These are phyloP conservation scores for Ceratina australensis DNA, from an alignment of 1,140 invertebrate species.

Conservation along the genomic window DNA sequence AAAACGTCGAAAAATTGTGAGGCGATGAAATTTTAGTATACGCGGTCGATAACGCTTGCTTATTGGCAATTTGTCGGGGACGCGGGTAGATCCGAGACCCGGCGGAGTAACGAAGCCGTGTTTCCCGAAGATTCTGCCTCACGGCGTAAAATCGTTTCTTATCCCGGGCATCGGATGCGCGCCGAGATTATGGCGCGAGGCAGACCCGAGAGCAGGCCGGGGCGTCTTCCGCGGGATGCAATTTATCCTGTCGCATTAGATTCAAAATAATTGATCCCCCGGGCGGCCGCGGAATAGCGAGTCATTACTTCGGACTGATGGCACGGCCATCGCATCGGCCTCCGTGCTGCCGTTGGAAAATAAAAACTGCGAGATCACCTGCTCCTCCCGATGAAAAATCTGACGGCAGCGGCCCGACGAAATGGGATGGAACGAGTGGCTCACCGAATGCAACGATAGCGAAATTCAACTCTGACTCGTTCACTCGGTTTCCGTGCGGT, in stretches of 20 bases:
- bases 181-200: background rate
- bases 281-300: constrained; percentile 63
- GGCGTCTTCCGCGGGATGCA: constrained; percentile 54
- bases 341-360: constrained; percentile 56
- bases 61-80: constrained; percentile 57
- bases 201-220: background rate
- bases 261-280: constrained; percentile 74
- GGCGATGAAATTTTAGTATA: too few relatives aligned
- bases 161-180: background rate
- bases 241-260: constrained; percentile 70
- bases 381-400: constrained; percentile 62
- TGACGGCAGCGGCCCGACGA: constrained; percentile 26
- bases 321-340: constrained; percentile 31
- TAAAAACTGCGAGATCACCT: constrained; percentile 69
- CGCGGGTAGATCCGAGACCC: constrained; percentile 14
- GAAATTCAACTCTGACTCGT: constrained; percentile 27
- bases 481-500: too few relatives aligned
- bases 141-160: constrained; percentile 52
- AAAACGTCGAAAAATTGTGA: too few relatives aligned
- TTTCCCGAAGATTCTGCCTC: constrained; percentile 54
- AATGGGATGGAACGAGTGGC: constrained; percentile 32
- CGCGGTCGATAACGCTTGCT: constrained; percentile 46
- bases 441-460: constrained; percentile 26
- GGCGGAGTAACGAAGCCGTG: constrained; percentile 46
- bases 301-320: constrained; percentile 68